phyloP scores from a whole-genome alignment of 2,888 invertebrate species.

The Hirtodrosophila alboralis region DNA sequence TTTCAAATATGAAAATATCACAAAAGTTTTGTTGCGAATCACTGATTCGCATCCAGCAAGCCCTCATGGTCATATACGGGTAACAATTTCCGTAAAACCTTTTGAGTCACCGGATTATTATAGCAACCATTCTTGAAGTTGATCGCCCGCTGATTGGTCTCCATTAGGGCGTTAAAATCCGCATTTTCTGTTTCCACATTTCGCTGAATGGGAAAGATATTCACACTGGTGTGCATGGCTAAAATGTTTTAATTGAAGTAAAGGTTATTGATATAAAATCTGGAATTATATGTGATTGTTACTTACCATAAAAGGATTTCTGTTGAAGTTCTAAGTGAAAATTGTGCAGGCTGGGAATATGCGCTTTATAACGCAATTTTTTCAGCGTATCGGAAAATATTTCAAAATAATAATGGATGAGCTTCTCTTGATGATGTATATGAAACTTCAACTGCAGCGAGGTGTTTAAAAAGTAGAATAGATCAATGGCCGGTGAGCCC shows the following conservation, averaged over 20 bases:
- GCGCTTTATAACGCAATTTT: conserved; percentile 67
- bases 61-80: conserved; percentile 81
- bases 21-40: background rate
- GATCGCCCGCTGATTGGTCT: conserved; percentile 70
- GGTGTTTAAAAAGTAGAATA: conserved; percentile 82
- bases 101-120: conserved; percentile 74
- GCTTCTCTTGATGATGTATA: conserved; percentile 77
- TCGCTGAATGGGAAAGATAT: conserved; percentile 78
- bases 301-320: conserved; percentile 80
- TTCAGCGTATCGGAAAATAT: conserved; percentile 70
- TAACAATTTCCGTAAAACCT: conserved; percentile 72
- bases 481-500: conserved; percentile 83
- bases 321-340: conserved; percentile 76
- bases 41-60: conserved; percentile 78
- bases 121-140: conserved; percentile 79
- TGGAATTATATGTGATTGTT: background rate
- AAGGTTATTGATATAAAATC: conserved; percentile 11
- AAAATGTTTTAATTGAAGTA: background rate
- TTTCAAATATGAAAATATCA: background rate
- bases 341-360: conserved; percentile 80
- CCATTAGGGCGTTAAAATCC: conserved; percentile 82
- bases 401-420: conserved; percentile 78
- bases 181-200: conserved; percentile 81
- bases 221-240: conserved; percentile 80
- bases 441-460: conserved; percentile 80